A percentile compares a stretch with the other conserved stretches of the same genome.
Evolutionary conservation across 2,113 vertebrate species (phyloP).

Genomic region (Abramis brama): DNA sequence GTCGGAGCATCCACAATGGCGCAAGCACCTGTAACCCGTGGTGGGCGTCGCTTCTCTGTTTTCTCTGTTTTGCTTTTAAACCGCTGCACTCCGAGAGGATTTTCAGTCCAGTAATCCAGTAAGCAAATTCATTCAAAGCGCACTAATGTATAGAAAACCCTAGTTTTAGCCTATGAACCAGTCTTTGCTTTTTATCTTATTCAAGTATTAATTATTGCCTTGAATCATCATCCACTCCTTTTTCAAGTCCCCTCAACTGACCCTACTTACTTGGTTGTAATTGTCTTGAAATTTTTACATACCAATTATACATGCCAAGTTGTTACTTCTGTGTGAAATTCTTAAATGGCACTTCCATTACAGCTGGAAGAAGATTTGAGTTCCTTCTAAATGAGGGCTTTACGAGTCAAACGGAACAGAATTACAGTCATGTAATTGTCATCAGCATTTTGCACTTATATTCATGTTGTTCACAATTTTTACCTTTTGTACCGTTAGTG

Average conservation of each 20-base stretch:
- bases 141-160: background rate
- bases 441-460: background rate
- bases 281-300: background rate
- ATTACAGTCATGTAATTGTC: slow-evolving; percentile 24
- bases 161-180: background rate
- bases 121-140: too few relatives aligned
- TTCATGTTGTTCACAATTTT: background rate
- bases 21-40: too few relatives aligned
- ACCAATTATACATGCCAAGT: background rate
- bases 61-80: too few relatives aligned
- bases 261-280: background rate
- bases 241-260: background rate
- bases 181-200: background rate
- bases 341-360: slow-evolving; percentile 46
- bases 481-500: background rate
- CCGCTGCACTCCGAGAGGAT: too few relatives aligned
- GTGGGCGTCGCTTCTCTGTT: too few relatives aligned
- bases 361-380: slow-evolving; percentile 28
- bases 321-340: background rate
- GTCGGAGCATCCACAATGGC: too few relatives aligned
- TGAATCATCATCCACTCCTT: background rate
- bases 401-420: slow-evolving; percentile 23
- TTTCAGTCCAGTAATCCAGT: too few relatives aligned
- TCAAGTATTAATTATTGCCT: background rate
- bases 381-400: slow-evolving; percentile 20